These are phyloP conservation scores for Sula dactylatra DNA, from an alignment of 2,113 vertebrate genomes.

Conservation along the genomic window DNA sequence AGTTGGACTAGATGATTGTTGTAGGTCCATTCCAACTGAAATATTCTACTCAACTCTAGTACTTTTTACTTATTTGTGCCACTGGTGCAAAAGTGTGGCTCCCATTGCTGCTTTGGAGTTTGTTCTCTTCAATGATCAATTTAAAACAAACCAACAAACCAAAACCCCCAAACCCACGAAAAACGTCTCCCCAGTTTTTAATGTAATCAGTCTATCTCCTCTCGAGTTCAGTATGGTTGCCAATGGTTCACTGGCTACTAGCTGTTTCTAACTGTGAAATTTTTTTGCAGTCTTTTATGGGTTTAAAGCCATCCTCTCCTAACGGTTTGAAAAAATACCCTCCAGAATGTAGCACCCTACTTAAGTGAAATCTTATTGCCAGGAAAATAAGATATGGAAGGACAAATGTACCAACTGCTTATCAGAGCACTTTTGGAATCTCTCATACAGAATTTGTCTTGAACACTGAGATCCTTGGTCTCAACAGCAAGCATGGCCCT, in stretches of 20 bases:
- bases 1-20: too few relatives aligned
- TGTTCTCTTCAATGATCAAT: not conserved
- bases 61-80: not conserved
- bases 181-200: not conserved
- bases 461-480: not conserved
- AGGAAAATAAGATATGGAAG: not conserved
- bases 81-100: not conserved
- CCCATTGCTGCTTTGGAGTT: not conserved
- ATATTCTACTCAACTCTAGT: not conserved
- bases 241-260: not conserved
- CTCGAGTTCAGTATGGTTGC: not conserved
- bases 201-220: not conserved
- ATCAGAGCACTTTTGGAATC: not conserved
- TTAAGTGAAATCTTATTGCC: not conserved
- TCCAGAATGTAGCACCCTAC: not conserved
- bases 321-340: not conserved
- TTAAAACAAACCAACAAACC: not conserved
- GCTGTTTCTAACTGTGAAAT: not conserved
- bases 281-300: not conserved
- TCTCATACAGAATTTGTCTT: not conserved
- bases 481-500: not conserved
- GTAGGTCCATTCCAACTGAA: too few relatives aligned
- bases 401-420: not conserved
- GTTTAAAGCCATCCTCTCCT: not conserved
- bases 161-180: not conserved